Conservation (phyloP, 2,113 vertebrate genomes). For the Colaptes auratus region DNA sequence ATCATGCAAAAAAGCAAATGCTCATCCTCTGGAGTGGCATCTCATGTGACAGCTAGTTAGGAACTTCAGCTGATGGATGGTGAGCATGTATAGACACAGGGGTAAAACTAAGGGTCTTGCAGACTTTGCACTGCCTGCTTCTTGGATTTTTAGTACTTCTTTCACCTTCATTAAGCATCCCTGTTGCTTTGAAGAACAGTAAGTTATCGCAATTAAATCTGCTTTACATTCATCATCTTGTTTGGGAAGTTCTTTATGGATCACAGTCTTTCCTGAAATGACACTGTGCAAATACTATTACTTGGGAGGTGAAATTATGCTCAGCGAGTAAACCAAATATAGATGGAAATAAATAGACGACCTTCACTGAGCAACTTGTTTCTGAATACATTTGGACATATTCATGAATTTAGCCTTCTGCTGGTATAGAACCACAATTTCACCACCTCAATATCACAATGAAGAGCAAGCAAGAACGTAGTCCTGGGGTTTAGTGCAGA, state of each 20-base stretch:
- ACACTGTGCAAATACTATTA: neutral
- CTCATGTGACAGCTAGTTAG: neutral
- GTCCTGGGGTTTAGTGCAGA: neutral
- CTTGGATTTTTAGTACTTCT: neutral
- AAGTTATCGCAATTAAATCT: constrained; percentile 8
- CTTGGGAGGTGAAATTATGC: neutral
- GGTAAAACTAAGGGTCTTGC: neutral
- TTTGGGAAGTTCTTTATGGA: constrained; percentile 11
- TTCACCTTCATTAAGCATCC: neutral
- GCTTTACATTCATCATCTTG: neutral
- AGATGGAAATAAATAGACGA: neutral
- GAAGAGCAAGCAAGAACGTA: neutral
- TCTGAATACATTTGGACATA: neutral
- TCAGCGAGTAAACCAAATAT: neutral
- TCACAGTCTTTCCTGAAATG: neutral
- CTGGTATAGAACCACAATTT: neutral
- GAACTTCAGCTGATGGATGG: neutral
- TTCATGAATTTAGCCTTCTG: neutral
- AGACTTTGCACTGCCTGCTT: neutral
- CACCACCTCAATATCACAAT: neutral
- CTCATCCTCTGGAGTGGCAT: neutral
- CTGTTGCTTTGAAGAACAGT: neutral
- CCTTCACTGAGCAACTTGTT: neutral
- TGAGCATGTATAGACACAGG: neutral
- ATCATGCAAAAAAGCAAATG: neutral